These are phyloP conservation scores for Carassius carassius DNA, from an alignment of 2,113 vertebrate species.

Conservation along the genomic window DNA sequence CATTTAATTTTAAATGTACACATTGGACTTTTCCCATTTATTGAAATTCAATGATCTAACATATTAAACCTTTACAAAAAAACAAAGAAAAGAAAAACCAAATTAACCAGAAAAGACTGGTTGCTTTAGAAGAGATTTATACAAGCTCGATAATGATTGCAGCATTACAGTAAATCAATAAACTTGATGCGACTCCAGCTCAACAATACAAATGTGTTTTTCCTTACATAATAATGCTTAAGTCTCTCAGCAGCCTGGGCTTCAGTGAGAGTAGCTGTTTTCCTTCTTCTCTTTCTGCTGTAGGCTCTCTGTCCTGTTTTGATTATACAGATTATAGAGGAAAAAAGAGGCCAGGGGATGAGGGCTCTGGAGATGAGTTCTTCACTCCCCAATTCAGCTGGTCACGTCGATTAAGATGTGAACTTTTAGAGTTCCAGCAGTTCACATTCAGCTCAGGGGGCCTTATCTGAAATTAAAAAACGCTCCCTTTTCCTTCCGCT, in stretches of 20 bases:
- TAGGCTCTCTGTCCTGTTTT: conserved; percentile 54
- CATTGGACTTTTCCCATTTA: not conserved
- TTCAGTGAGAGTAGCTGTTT: conserved; percentile 31
- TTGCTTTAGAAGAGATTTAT: conserved; percentile 59
- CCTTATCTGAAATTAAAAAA: conserved; percentile 81
- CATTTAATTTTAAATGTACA: not conserved
- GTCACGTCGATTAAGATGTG: conserved; percentile 79
- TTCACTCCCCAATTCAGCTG: conserved; percentile 66
- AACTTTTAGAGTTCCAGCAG: conserved; percentile 73
- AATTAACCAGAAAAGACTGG: conserved; percentile 41
- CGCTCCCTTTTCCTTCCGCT: conserved; percentile 61
- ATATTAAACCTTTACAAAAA: not conserved
- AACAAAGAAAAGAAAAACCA: not conserved
- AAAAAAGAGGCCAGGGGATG: conserved; percentile 43
- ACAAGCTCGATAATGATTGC: conserved; percentile 58
- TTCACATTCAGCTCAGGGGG: conserved; percentile 74
- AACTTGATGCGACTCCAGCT: conserved; percentile 53
- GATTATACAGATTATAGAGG: conserved; percentile 59
- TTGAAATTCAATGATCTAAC: conserved; percentile 13
- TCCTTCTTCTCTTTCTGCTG: conserved; percentile 18
- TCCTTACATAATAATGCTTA: conserved; percentile 7
- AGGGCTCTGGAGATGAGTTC: conserved; percentile 67
- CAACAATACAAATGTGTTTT: conserved; percentile 59
- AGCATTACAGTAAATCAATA: conserved; percentile 64
- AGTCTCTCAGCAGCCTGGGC: not conserved